Evolutionary conservation across 2,888 invertebrate species (phyloP).

Genomic region (Leucophora obtusa): DNA sequence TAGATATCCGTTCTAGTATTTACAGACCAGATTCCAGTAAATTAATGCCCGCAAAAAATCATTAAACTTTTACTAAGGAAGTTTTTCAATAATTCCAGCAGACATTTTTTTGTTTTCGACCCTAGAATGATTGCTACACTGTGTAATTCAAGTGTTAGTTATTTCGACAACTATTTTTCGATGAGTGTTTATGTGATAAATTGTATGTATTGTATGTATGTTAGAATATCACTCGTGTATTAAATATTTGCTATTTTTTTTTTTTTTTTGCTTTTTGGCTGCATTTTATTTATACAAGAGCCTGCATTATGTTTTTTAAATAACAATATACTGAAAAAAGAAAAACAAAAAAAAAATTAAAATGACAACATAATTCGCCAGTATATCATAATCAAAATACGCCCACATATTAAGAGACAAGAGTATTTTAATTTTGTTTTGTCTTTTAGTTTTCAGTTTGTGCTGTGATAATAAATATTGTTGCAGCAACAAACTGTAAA

Average conservation of each 20-base stretch:
- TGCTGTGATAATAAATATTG: slow-evolving; percentile 48
- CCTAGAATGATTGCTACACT: too few relatives aligned
- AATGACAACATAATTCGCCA: slow-evolving; percentile 73
- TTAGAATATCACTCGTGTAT: slow-evolving; percentile 41
- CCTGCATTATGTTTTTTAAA: slow-evolving; percentile 43
- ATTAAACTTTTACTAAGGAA: too few relatives aligned
- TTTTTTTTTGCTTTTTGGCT: slow-evolving; percentile 40
- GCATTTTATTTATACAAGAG: slow-evolving; percentile 43
- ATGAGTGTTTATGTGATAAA: slow-evolving; percentile 42
- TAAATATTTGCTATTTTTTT: slow-evolving; percentile 56
- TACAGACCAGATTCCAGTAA: too few relatives aligned
- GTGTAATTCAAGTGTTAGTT: too few relatives aligned
- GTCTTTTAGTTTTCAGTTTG: slow-evolving; percentile 10
- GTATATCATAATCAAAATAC: slow-evolving; percentile 71
- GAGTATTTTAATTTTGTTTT: slow-evolving; percentile 55
- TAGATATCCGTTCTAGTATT: too few relatives aligned
- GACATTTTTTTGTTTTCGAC: too few relatives aligned
- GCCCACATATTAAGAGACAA: slow-evolving; percentile 64
- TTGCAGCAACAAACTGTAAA: slow-evolving; percentile 53
- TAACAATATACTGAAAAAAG: slow-evolving; percentile 25
- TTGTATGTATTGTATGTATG: slow-evolving; percentile 35
- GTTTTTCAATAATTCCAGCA: too few relatives aligned
- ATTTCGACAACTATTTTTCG: slow-evolving; percentile 1
- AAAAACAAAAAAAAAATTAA: slow-evolving; percentile 59
- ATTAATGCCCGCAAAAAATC: too few relatives aligned